These are phyloP conservation scores for Drosophila ficusphila DNA, from an alignment of 1,140 invertebrate species.

Conservation along the genomic window DNA sequence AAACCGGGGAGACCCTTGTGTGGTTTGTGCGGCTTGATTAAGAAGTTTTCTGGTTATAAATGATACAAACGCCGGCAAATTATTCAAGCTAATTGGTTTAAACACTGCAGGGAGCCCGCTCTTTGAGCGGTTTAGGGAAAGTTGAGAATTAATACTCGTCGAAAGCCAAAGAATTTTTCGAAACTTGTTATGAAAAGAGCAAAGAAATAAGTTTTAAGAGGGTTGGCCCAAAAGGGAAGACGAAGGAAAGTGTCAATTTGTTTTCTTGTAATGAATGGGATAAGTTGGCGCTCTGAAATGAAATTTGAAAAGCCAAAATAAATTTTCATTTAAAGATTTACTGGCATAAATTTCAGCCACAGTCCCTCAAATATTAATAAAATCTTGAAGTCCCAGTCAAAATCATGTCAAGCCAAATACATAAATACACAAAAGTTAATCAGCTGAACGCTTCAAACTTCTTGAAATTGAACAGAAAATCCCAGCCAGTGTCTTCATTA, in stretches of 20 bases:
- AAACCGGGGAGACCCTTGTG: conserved; percentile 23
- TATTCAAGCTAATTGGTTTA: conserved; percentile 52
- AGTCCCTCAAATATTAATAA: neutral
- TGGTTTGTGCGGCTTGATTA: conserved; percentile 42
- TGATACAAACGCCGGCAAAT: conserved; percentile 42
- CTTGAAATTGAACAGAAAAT: conserved; percentile 1
- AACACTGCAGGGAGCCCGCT: conserved; percentile 16
- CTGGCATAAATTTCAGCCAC: no score
- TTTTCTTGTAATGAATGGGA: neutral
- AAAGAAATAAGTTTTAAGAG: conserved; percentile 1
- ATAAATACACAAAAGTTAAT: conserved; percentile 16
- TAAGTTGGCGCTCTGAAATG: neutral
- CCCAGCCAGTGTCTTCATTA: conserved; percentile 21
- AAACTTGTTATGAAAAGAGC: neutral
- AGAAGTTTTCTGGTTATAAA: conserved; percentile 49
- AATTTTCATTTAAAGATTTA: neutral
- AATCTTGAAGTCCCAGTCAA: neutral
- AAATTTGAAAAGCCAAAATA: neutral
- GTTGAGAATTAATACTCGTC: conserved; percentile 15
- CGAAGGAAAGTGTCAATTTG: neutral
- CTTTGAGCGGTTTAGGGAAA: conserved; percentile 12
- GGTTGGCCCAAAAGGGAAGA: neutral
- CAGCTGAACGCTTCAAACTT: conserved; percentile 6
- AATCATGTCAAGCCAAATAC: no score
- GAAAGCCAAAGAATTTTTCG: conserved; percentile 12